Evolutionary conservation across 2,113 vertebrate genomes (phyloP).

Genomic region (Triplophysa rosa): DNA sequence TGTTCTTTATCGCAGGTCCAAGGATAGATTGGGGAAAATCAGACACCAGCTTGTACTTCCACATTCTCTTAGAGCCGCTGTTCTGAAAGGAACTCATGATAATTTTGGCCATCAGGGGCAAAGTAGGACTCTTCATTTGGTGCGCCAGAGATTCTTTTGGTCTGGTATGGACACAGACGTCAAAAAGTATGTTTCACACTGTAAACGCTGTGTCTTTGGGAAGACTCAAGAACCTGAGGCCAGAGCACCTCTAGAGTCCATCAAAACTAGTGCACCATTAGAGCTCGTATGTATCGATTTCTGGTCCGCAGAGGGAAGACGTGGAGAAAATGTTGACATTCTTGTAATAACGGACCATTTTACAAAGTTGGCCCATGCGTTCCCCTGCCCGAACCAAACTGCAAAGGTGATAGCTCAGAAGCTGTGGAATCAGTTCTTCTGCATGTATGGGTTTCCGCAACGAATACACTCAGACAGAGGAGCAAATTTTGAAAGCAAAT

Average conservation of each 20-base stretch:
- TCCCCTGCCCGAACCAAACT: too few relatives aligned
- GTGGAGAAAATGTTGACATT: neutral
- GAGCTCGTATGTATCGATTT: neutral
- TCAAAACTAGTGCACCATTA: too few relatives aligned
- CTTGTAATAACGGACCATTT: too few relatives aligned
- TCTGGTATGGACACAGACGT: constrained; percentile 13
- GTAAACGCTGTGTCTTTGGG: neutral
- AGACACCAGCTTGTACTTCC: constrained; percentile 11
- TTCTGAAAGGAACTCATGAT: constrained; percentile 16
- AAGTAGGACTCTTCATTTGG: constrained; percentile 12
- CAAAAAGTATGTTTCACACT: neutral
- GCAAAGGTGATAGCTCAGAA: neutral
- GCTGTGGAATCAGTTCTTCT: constrained; percentile 6
- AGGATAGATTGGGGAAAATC: neutral
- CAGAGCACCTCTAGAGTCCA: too few relatives aligned
- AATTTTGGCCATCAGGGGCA: constrained; percentile 24
- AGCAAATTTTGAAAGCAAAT: neutral
- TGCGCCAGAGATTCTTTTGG: constrained; percentile 31
- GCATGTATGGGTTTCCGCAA: constrained; percentile 5
- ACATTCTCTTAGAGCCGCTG: neutral
- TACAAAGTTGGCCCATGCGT: too few relatives aligned
- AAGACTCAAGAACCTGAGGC: neutral
- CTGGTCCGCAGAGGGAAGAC: neutral
- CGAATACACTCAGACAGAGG: constrained; percentile 1
- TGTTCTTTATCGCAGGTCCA: neutral